Conservation (phyloP, 2,113 vertebrate species). For the Psophia crepitans region DNA sequence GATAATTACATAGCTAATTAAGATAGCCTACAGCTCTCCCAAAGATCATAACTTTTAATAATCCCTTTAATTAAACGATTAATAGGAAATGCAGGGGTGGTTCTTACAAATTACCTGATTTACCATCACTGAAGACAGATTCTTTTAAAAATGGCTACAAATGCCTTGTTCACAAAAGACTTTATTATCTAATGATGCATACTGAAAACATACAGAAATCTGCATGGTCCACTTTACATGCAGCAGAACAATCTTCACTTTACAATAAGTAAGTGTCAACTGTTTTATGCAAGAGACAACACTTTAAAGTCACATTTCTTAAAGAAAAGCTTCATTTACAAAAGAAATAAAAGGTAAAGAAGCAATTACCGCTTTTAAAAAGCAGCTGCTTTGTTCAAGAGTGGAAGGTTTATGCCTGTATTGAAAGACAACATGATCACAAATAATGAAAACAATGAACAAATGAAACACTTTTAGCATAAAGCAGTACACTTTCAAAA, state of each 20-base stretch:
- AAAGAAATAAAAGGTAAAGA: constrained; percentile 92
- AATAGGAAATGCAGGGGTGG: constrained; percentile 62
- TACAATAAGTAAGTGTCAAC: constrained; percentile 86
- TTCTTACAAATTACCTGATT: constrained; percentile 78
- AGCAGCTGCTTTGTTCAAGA: constrained; percentile 94
- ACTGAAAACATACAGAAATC: constrained; percentile 87
- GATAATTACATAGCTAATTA: constrained; percentile 64
- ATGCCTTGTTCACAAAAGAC: constrained; percentile 88
- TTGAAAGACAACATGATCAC: constrained; percentile 95
- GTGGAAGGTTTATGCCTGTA: constrained; percentile 92
- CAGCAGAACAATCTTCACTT: constrained; percentile 85
- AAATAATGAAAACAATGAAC: constrained; percentile 86
- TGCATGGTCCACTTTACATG: constrained; percentile 85
- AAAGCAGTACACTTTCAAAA: constrained; percentile 85
- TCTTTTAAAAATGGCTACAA: constrained; percentile 85
- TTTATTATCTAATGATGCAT: constrained; percentile 90
- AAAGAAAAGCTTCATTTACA: constrained; percentile 86
- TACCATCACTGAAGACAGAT: constrained; percentile 80
- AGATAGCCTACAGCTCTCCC: constrained; percentile 34
- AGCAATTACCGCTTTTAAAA: constrained; percentile 96
- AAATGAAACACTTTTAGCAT: constrained; percentile 83
- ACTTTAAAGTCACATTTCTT: constrained; percentile 82
- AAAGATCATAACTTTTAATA: constrained; percentile 58
- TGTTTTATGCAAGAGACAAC: constrained; percentile 86
- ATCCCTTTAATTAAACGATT: constrained; percentile 63